Percentiles rank a stretch among this genome's conserved stretches.
Evolutionary conservation across 2,888 invertebrate genomes (phyloP).

Genomic region (Amiota mariae): DNA sequence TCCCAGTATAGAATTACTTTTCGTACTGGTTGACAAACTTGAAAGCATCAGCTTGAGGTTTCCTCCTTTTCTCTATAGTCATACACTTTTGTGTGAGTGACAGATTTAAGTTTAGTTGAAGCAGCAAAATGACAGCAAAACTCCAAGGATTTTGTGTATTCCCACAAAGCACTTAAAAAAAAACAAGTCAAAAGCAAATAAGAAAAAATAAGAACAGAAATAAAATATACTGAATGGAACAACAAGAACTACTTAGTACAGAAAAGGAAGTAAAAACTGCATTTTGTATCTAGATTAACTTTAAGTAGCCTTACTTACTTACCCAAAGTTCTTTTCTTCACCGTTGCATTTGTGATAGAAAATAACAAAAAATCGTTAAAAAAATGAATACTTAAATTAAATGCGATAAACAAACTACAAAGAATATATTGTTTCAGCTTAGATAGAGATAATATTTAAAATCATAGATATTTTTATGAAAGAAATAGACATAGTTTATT

Average conservation of each 20-base stretch:
- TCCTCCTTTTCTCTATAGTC: neutral
- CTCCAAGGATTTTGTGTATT: conserved; percentile 17
- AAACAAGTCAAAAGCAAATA: neutral
- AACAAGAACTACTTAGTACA: neutral
- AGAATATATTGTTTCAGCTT: too few species aligned
- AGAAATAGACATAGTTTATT: too few species aligned
- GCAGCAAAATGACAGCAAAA: conserved; percentile 24
- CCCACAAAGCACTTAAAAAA: conserved; percentile 25
- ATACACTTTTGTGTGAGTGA: neutral
- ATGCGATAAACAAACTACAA: too few species aligned
- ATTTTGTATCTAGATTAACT: conserved; percentile 8
- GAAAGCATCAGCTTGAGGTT: neutral
- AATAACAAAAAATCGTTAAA: too few species aligned
- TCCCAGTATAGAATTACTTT: neutral
- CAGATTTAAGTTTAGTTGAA: conserved; percentile 7
- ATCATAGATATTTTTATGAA: too few species aligned
- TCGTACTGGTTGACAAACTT: too few species aligned
- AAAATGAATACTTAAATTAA: too few species aligned
- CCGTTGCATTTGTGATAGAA: neutral
- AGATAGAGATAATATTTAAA: too few species aligned
- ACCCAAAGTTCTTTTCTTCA: neutral
- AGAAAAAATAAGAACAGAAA: neutral
- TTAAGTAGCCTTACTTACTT: conserved; percentile 9
- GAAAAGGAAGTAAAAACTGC: neutral
- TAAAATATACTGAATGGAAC: neutral